These are phyloP conservation scores for Grantiella picta DNA, from an alignment of 2,113 vertebrate genomes.

Conservation along the genomic window DNA sequence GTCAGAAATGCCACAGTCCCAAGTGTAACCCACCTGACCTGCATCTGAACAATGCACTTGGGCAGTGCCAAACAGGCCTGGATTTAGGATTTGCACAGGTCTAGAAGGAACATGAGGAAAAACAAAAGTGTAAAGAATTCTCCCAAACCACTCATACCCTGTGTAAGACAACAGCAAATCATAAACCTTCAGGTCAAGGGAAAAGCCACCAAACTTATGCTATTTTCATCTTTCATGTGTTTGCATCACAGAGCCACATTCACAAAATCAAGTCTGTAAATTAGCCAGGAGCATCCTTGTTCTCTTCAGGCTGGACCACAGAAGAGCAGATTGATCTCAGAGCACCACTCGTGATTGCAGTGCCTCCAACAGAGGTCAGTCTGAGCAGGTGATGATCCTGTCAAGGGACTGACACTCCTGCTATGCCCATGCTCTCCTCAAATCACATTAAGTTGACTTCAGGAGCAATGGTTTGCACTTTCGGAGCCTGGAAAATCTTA, in stretches of 20 bases:
- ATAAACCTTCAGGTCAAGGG: neutral
- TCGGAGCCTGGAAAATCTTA: neutral
- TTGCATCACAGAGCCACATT: neutral
- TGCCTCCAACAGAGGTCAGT: neutral
- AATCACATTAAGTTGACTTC: fast-evolving
- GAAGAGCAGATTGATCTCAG: neutral
- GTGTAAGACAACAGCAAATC: neutral
- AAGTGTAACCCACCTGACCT: neutral
- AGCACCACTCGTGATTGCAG: fast-evolving
- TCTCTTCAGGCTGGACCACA: neutral
- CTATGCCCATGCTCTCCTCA: neutral
- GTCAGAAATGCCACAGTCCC: neutral
- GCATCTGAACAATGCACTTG: neutral
- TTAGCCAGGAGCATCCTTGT: neutral
- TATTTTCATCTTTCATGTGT: neutral
- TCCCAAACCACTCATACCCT: neutral
- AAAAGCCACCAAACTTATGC: neutral
- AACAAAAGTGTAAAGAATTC: neutral
- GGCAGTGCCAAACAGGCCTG: neutral
- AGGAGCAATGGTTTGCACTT: neutral
- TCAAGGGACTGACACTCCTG: neutral
- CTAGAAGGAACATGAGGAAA: neutral
- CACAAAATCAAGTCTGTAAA: neutral
- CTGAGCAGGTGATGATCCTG: neutral
- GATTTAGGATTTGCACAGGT: neutral